Evolutionary conservation across 2,888 invertebrate genomes (phyloP), one percentile per base, ranked within the genome.

Genomic region (Hydropsyche betteni): DNA sequence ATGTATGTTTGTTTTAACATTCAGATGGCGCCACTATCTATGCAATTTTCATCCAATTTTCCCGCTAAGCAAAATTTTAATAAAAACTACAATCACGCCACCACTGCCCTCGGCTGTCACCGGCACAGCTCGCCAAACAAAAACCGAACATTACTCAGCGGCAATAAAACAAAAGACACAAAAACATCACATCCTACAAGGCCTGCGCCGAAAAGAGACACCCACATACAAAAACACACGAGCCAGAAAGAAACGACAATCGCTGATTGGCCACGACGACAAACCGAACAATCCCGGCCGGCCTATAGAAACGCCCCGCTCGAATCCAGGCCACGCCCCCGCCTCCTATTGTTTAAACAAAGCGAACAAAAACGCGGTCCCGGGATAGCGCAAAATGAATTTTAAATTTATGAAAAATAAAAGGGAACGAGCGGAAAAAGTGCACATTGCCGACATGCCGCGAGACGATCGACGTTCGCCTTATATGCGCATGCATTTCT

Each of bases 121-220:
- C 61, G 69, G 16, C 76, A 75, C 71, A 69, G 58, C 71, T 75
- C 73, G 78, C 74, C 78, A 76, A 78, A 78, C 78, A 78, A 78
- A 78, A 61, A 78, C 74, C 75, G 44, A 75, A 69, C 74, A 78
- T 76, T 78, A 78, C 77, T 77, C 77, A 68, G 78, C 76, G 72
- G 69, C 75, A 77, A 77, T 77, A 79, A 79, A 79, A 79, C 77
- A 78, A 78, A 78, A 76, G 79, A 79, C 64, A 76, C 73, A 77
- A 76, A 76, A 77, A 78, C 76, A 75, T 75, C 74, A 72, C 70
- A 74, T 69, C 74, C 73, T 44, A 76, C 53, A 75, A 52, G 55
- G 74, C 58, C 75, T 61, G 69, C 36, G 71, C 36, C 16, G n/a
- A 16, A 72, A 14, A 38, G 72, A 72, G 72, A 69, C 72, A 75